phyloP scores from a whole-genome alignment of 37 sponge, comb jelly and placozoan genomes.

The Lycopodina hypogea region DNA sequence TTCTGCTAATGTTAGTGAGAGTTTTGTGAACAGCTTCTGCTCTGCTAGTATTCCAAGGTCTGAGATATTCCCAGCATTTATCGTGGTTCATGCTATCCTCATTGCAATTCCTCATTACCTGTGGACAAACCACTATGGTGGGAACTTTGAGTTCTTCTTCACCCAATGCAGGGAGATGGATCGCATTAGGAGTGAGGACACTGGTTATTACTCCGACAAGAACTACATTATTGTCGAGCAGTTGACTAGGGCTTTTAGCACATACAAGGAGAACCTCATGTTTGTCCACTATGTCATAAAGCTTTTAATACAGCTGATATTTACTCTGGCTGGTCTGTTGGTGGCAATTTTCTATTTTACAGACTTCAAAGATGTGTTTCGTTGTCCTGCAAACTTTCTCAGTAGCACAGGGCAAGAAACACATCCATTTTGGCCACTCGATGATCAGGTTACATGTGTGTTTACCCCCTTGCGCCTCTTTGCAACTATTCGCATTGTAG shows the following conservation, averaged over 20 bases:
- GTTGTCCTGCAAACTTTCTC: conserved; percentile 38
- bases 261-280: conserved; percentile 38
- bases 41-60: conserved; percentile 28
- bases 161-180: conserved; percentile 33
- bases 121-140: conserved; percentile 53
- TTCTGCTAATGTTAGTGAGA: background rate
- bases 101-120: conserved; percentile 54
- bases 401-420: background rate
- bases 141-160: conserved; percentile 57
- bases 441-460: conserved; percentile 34
- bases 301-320: conserved; percentile 18
- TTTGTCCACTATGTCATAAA: conserved; percentile 35
- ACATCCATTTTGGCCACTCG: conserved; percentile 30
- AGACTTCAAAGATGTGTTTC: conserved; percentile 39
- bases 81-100: conserved; percentile 49
- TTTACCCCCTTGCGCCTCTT: conserved; percentile 63
- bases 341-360: conserved; percentile 24
- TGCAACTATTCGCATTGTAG: conserved; percentile 28
- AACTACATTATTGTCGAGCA: conserved; percentile 37
- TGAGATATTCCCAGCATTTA: conserved; percentile 47
- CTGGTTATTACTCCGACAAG: conserved; percentile 36
- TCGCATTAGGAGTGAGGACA: conserved; percentile 41
- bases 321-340: conserved; percentile 19
- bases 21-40: conserved; percentile 43
- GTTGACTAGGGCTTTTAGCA: conserved; percentile 36